Evolutionary conservation across 2,888 invertebrate species (phyloP).

Genomic region (Dynastes tityus): DNA sequence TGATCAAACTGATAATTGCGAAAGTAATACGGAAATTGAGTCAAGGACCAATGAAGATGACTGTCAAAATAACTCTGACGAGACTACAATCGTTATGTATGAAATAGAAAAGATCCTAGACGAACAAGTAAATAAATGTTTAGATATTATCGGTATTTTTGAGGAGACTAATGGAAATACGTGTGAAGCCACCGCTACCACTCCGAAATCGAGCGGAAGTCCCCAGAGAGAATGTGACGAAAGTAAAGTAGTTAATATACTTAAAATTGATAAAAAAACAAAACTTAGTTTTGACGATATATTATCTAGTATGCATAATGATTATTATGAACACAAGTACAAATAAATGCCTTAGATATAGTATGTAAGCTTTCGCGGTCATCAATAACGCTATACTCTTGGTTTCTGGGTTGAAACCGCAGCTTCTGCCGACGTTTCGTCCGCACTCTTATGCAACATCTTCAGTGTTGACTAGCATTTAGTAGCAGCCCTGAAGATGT

Average conservation of each 20-base stretch:
- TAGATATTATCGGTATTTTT: constrained; percentile 32
- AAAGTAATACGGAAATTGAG: constrained; percentile 2
- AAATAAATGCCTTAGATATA: constrained; percentile 11
- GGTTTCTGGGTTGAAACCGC: too few species aligned
- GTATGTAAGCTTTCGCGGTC: too few species aligned
- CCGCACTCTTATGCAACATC: too few species aligned
- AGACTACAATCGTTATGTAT: constrained; percentile 61
- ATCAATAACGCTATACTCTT: too few species aligned
- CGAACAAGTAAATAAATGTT: constrained; percentile 32
- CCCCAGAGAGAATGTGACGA: background rate
- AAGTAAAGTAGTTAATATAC: constrained; percentile 43
- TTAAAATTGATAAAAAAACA: constrained; percentile 49
- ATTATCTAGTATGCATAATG: constrained; percentile 56
- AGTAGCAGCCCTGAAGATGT: too few species aligned
- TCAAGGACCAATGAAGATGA: constrained; percentile 48
- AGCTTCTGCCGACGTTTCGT: too few species aligned
- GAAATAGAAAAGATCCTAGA: constrained; percentile 61
- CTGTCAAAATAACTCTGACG: constrained; percentile 54
- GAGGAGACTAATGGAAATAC: constrained; percentile 11
- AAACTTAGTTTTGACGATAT: constrained; percentile 57
- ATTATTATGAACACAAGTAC: constrained; percentile 45
- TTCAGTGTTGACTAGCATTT: too few species aligned
- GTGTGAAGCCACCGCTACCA: background rate
- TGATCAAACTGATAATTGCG: constrained; percentile 14
- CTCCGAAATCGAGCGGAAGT: background rate